Evolutionary conservation across 2,797 vertebrate genomes (phyloP).

Genomic region (Limosa lapponica): DNA sequence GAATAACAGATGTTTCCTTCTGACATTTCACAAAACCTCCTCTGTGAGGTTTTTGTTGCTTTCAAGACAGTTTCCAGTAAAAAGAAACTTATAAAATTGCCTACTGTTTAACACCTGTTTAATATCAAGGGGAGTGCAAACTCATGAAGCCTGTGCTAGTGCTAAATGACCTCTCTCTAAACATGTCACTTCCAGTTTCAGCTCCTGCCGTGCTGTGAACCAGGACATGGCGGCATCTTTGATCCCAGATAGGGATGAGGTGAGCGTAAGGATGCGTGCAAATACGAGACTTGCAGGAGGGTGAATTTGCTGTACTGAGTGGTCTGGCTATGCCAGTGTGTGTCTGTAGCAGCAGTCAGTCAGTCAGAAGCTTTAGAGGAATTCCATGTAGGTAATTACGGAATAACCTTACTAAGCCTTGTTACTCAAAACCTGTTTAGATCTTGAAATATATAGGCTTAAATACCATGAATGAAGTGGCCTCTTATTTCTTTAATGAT

Average conservation of each 20-base stretch:
- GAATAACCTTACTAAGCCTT: not conserved
- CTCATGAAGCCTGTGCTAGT: not conserved
- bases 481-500: constrained; percentile 19
- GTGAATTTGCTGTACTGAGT: not conserved
- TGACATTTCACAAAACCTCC: constrained; percentile 41
- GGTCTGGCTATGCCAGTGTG: not conserved
- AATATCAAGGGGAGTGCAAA: not conserved
- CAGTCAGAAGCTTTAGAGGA: not conserved
- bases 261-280: fast-evolving
- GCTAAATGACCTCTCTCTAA: not conserved
- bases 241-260: not conserved
- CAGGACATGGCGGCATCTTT: not conserved
- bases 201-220: not conserved
- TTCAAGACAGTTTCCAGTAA: constrained; percentile 41
- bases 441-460: not conserved
- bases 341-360: not conserved
- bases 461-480: not conserved
- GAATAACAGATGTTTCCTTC: constrained; percentile 53
- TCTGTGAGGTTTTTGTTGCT: constrained; percentile 33
- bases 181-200: not conserved
- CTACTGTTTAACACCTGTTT: constrained; percentile 58
- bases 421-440: not conserved
- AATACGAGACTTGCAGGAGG: not conserved
- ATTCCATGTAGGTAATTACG: not conserved
- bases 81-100: constrained; percentile 26